phyloP scores from a whole-genome alignment of 2,797 vertebrate species.

The Scyliorhinus canicula region DNA sequence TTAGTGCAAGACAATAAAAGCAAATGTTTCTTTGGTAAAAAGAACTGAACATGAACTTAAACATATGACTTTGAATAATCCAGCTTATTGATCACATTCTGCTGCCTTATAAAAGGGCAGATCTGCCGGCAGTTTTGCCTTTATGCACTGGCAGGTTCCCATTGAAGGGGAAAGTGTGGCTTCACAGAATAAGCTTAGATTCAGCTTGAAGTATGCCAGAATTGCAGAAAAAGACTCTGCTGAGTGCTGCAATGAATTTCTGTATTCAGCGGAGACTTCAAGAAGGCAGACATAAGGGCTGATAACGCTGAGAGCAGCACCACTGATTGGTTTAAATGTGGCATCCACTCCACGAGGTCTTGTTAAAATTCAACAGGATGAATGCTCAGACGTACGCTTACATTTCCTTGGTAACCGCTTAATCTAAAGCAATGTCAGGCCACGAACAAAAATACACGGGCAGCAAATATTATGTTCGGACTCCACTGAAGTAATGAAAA shows the following conservation, averaged over 20 bases:
- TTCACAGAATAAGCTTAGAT: not conserved
- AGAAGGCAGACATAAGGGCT: constrained; percentile 26
- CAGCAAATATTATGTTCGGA: constrained; percentile 50
- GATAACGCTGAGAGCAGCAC: not conserved
- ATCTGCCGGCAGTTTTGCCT: not conserved
- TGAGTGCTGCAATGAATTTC: constrained; percentile 27
- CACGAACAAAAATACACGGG: constrained; percentile 49
- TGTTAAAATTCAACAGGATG: constrained; percentile 37
- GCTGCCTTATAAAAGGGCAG: not conserved
- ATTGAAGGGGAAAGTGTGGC: not conserved
- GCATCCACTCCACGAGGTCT: constrained; percentile 47
- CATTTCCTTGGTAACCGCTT: constrained; percentile 52
- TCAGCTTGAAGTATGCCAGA: not conserved
- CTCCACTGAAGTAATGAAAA: constrained; percentile 48
- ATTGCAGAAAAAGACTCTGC: not conserved
- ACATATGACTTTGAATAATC: not conserved
- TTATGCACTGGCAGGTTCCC: not conserved
- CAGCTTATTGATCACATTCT: not conserved
- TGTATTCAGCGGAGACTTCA: constrained; percentile 34
- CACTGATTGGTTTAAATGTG: constrained; percentile 46
- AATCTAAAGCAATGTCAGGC: constrained; percentile 49
- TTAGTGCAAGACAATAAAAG: not conserved
- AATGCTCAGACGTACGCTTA: constrained; percentile 46
- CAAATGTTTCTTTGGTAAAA: not conserved
- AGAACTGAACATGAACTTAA: not conserved